Evolutionary conservation across 2,888 invertebrate species (phyloP), one percentile per base, ranked within the genome.

Genomic region (Disparrhopalites patrizii): DNA sequence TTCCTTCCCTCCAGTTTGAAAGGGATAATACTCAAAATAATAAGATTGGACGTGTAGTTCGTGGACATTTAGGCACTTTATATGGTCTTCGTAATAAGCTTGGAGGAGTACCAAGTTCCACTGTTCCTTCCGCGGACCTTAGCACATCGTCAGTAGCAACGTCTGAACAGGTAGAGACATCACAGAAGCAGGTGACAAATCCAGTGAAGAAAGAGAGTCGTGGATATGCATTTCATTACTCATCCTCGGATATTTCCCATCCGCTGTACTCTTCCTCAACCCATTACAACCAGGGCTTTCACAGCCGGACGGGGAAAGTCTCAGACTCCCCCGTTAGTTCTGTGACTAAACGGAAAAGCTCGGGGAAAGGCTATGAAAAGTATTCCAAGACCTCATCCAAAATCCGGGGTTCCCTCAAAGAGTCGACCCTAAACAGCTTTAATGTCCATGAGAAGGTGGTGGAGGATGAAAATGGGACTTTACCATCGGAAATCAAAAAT

Each of bases 1-100:
- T 23, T 28, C 47, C 23, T 3, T 67, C 72, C 10, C 27, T 33
- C n/a, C 66, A 68, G 25, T 67, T 68, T 51, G 75, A 75, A 28
- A 64, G 57, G 62, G 72, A 72, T 38, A 68, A 62, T 50, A n/a
- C n/a, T n/a, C n/a, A n/a, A n/a, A n/a, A n/a, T n/a, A n/a, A n/a
- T n/a, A n/a, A n/a, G n/a, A 50, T 72, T n/a, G 75, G 73, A 23
- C 67, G 73, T 60, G 68, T 69, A 4, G 69, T 71, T 36, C 70
- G 72, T 40, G 72, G 72, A 27, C 70, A 72, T 51, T 62, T 75
- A 25, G 73, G 71, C 57, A 68, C 73, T 25, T 55, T 75, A 47
- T 75, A 75, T 61, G 68, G 68, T 60, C 69, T 75, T 15, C 68
- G 75, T 28, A 74, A 65, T 62, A 75, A 75, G 54, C 67, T 75